Evolutionary conservation across 2,797 vertebrate genomes (phyloP), one percentile per base, ranked within the genome.

Genomic region (Coracias cyanogaster): DNA sequence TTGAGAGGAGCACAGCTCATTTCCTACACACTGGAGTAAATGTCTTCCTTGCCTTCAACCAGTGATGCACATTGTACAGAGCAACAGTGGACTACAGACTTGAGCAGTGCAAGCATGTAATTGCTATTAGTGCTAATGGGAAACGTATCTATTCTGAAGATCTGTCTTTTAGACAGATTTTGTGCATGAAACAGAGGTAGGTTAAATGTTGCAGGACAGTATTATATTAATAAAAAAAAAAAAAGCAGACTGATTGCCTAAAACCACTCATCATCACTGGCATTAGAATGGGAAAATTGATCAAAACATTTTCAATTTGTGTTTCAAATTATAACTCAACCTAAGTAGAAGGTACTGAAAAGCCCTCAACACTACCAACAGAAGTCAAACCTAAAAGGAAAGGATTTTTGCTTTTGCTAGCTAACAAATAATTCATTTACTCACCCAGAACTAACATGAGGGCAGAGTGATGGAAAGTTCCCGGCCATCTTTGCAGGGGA

Each of bases 61-160:
- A 57, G 20, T 2, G 7, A 31, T 3, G 4, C 10, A 54, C 11
- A 7, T 18, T 48, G 9, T 15, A 35, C 33, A 60, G 25, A 49
- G 69, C 39, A 71, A 69, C 7, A n/a, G 13, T 11, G 22, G 41
- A 57, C 57, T 45, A 65, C 66, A 25, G 37, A 43, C 39, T 66
- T 69, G 14, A 25, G 24, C 43, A 54, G n/a, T 20, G 12, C 58
- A 60, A 39, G 26, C 15, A 20, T 15, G 6, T 65, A 81, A 90
- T 4, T 22, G 20, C 22, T 73, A 90, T 95, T 91, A 96, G 73
- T 58, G 29, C 72, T 94, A 83, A 94, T 64, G 58, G 85, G 65
- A 96, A 94, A 87, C 4, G 2, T 29, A 85, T 67, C 48, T 83
- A 57, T 95, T 97, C 85, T 67, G 93, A 70, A 69, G 33, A 69